Evolutionary conservation across 2,113 vertebrate species (phyloP), one percentile per base, ranked within the genome.

Genomic region (Desmodus rotundus): DNA sequence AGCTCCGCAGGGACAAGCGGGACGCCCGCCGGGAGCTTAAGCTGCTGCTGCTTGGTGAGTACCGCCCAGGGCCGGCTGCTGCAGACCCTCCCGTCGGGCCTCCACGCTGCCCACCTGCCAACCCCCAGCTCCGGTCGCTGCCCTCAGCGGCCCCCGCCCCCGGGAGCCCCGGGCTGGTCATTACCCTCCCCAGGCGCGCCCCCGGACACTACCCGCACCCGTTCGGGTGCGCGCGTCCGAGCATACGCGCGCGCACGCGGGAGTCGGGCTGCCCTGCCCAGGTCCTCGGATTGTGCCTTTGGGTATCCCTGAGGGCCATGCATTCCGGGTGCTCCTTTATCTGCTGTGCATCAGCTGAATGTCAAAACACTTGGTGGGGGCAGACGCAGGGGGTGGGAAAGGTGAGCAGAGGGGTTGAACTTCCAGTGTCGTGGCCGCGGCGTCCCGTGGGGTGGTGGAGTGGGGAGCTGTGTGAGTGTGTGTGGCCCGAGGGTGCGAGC

Each of bases 11-110:
- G 97, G 99, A 99, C 98, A 99, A 99, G 97, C 96, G 99, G 91
- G 99, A 99, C 97, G 98, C 99, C 63, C 98, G 99, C 76, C 98
- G 98, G 93, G 99, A 99, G 76, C 98, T 99, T 94, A 99, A 99
- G 96, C 98, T 99, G 85, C 98, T 99, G 96, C 96, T 99, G 73
- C 97, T 99, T 24, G 98, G 98, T 98, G 97, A 98, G 98, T 98
- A 31, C 41, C 7, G 81, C 56, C 61, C 15, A 20, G 38, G 47
- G n/a, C 70, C 67, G 50, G 76, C 38, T 31, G 4, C 80, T 20
- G 20, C 24, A 31, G 33, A 33, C 24, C 85, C 63, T 52, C 33
- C n/a, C 52, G 10, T n/a, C 19, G 17, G 54, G 8, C 31, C 74
- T 63, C 15, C 31, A 12, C 38, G 45, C 0, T 70, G 82, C 38